Base-by-base conservation (phyloP, 1,140 invertebrate species). In the Luehdorfia chinensis region DNA sequence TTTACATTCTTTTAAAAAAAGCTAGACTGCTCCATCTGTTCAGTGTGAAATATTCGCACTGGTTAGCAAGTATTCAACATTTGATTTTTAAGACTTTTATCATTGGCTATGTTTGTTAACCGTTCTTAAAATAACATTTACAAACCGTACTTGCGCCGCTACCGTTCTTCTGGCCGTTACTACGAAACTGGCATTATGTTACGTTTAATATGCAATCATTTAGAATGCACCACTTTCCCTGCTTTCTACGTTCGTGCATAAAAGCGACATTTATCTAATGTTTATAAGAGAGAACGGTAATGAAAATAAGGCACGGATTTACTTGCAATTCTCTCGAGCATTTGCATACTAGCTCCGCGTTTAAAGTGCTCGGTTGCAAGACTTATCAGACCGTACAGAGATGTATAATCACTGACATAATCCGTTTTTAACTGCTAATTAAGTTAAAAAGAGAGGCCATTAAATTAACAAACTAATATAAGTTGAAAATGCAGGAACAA, bases 201-300 rank as follows among this genome's bases (percentile, higher is more conserved):
- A 18, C 33, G 16, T 37, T 37, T 13, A 37, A 13, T 6, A 23
- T 37, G 9, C 18, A 21, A 30, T 30, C 4, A 30, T 19, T 37
- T 23, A 37, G n/a, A 33, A 19, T 37, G 18, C 34, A 37, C 18
- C 34, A 37, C 34, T 37, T 37, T 37, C 34, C 18, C 34, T 37
- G 34, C 34, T 37, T 37, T 37, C 34, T 37, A 37, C 18, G 34
- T 37, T 23, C 34, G 18, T 23, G 34, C 4, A 37, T 37, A 37
- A 37, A 37, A 21, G 9, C 18, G 34, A 37, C 34, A 37, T 23
- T 37, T 18, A 23, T n/a, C 34, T 37, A 11, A 37, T 34, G 15
- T 37, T 36, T 36, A 21, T 37, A 7, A 15, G 18, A 37, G 34
- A 11, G 33, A 21, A 19, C 15, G 18, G 18, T 36, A 36, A 36